Evolutionary conservation across 1,140 invertebrate genomes (phyloP).

Genomic region (Hyposmocoma kahamanoa): DNA sequence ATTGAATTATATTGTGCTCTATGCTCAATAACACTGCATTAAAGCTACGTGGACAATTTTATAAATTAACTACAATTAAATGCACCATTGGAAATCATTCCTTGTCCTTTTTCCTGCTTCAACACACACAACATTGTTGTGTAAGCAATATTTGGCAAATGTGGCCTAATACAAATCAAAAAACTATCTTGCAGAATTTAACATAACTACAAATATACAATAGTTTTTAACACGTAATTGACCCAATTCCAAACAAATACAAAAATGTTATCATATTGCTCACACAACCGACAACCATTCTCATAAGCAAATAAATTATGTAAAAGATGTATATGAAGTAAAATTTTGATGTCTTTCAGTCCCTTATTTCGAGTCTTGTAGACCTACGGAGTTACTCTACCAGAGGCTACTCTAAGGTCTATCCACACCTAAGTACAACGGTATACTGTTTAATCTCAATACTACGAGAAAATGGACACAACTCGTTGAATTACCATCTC

Average conservation of each 20-base stretch:
- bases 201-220: no score
- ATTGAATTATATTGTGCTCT: constrained; percentile 61
- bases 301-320: constrained; percentile 30
- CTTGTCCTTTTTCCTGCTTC: constrained; percentile 24
- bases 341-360: constrained; percentile 18
- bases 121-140: constrained; percentile 35
- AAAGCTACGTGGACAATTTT: constrained; percentile 66
- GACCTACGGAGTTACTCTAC: constrained; percentile 13
- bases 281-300: constrained; percentile 41
- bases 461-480: constrained; percentile 37
- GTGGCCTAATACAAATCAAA: no score
- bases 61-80: constrained; percentile 69
- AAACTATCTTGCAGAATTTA: no score
- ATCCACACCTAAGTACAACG: constrained; percentile 41
- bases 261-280: constrained; percentile 43
- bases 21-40: constrained; percentile 53
- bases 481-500: constrained; percentile 16
- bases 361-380: constrained; percentile 13
- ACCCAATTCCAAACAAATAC: constrained; percentile 27
- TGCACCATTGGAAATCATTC: constrained; percentile 57
- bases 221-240: constrained; percentile 51
- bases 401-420: constrained; percentile 28
- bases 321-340: constrained; percentile 18
- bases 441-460: constrained; percentile 41
- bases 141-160: constrained; percentile 46